Evolutionary conservation across 2,888 invertebrate genomes (phyloP), one percentile per base, ranked within the genome.

Genomic region (Cecidostiba fungosa): DNA sequence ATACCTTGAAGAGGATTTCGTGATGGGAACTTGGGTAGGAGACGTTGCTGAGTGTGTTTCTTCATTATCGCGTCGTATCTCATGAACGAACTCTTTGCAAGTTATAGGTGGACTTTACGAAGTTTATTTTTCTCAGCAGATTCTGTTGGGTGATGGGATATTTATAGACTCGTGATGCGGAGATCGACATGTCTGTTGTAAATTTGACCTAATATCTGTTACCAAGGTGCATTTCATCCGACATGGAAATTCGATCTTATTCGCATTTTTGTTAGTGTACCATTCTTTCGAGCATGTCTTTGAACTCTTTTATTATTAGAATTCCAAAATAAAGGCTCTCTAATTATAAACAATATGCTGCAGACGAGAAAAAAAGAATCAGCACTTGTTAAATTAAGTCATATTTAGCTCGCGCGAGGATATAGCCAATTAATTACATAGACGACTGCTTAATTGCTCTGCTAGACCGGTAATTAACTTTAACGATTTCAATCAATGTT

Each of bases 401-500:
- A 23, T 23, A n/a, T 59, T 59, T 23, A 23, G 10, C n/a, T 59
- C 16, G 59, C 23, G 5, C 50, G 19, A 50, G 19, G 59, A 59
- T n/a, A 59, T 23, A 23, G 39, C 47, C 10, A 43, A 73, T n/a
- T 73, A 43, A 73, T 73, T 73, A 23, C 43, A 23, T 43, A 23
- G 23, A 23, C 47, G 26, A 47, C 23, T 39, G 23, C 36, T 47
- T 47, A 26, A 39, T 73, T 39, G 5, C 47, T 39, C 73, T 26
- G 26, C 5, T 73, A 43, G 43, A n/a, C 43, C 5, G 0, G 73
- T 26, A 73, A 73, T 73, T 47, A 73, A 73, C 36, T 73, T 73
- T 47, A 47, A 73, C 16, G 47, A 73, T n/a, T 59, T 59, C n/a
- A 59, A 59, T 59, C 59, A 8, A 59, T 59, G 23, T 23, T 59